Base-by-base conservation (phyloP, 2,888 invertebrate genomes). In the Catocala sponsa region DNA sequence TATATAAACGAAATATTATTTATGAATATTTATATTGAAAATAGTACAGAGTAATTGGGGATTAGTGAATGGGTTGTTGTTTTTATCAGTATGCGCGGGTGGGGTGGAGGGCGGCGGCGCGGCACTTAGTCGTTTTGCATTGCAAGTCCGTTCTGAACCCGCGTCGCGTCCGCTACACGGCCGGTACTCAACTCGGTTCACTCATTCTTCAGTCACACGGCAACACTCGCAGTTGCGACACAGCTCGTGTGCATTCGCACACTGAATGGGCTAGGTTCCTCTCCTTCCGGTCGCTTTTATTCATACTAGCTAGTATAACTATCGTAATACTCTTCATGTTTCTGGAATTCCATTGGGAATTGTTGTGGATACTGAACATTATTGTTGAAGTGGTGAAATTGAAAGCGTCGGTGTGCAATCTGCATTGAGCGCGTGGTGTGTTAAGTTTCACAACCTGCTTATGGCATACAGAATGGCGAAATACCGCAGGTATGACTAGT, bases 181-280 rank as follows among this genome's bases (percentile, higher is more conserved):
- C 83, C 70, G 65, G 69, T 74, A 65, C 68, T 74, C 80, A 66
- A 68, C 74, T 80, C 83, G 56, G 76, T 79, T 83, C 81, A 80
- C 81, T 85, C 84, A 73, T 75, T 81, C 81, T 74, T 78, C 88
- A 93, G 95, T 95, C 93, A 93, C 86, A 92, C 93, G 92, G 91
- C 91, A 89, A 87, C 92, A 89, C 87, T 92, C 93, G 91, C 88
- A 88, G 91, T 89, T 87, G 91, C 87, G 82, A 79, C 76, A 90
- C 88, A 87, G 79, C 79, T 85, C 78, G 75, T 76, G 74, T 81
- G 84, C 80, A 38, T 38, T 38, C 35, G 35, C 35, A 38, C 35
- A 38, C 35, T 38, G 65, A 82, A 79, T 80, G 74, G 59, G 68
- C 64, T 71, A 67, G 55, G 59, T 70, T 65, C 63, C 68, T 66